Evolutionary conservation across 2,113 vertebrate species (phyloP).

Genomic region (Stigmatopora argus): DNA sequence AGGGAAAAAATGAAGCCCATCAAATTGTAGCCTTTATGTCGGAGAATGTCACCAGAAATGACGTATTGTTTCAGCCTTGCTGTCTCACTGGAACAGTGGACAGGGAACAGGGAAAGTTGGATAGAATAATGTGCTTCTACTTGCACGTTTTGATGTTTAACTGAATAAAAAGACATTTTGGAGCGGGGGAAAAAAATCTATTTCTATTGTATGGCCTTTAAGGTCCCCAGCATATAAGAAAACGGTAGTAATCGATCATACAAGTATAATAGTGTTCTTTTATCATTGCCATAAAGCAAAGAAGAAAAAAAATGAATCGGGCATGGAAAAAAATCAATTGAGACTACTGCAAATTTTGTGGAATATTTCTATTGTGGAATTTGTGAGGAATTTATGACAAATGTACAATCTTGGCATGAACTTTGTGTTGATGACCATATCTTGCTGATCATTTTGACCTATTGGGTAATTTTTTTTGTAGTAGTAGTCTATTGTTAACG

Average conservation of each 20-base stretch:
- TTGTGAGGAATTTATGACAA: background rate
- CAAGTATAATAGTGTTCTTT: slow-evolving; percentile 40
- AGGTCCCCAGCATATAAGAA: slow-evolving; percentile 43
- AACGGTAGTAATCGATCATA: slow-evolving; percentile 60
- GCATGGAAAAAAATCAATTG: slow-evolving; percentile 64
- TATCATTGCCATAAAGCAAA: slow-evolving; percentile 50
- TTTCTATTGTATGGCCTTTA: slow-evolving; percentile 53
- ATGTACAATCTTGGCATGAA: background rate
- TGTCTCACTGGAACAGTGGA: slow-evolving; percentile 34
- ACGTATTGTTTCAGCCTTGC: slow-evolving; percentile 58
- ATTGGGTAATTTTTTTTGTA: too few species aligned
- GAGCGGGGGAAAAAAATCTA: slow-evolving; percentile 6
- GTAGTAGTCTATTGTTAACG: too few species aligned
- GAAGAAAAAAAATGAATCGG: background rate
- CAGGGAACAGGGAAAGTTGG: slow-evolving; percentile 10
- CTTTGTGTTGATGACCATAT: background rate
- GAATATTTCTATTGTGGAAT: slow-evolving; percentile 18
- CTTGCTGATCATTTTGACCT: too few species aligned
- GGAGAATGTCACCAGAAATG: slow-evolving; percentile 62
- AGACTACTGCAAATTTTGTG: slow-evolving; percentile 63
- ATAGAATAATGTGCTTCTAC: background rate
- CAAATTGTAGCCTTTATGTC: slow-evolving; percentile 50
- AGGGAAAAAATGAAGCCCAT: slow-evolving; percentile 5
- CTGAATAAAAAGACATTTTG: slow-evolving; percentile 49
- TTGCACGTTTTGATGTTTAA: slow-evolving; percentile 38